Conservation (phyloP, 1,140 invertebrate genomes). For the Solen grandis region DNA sequence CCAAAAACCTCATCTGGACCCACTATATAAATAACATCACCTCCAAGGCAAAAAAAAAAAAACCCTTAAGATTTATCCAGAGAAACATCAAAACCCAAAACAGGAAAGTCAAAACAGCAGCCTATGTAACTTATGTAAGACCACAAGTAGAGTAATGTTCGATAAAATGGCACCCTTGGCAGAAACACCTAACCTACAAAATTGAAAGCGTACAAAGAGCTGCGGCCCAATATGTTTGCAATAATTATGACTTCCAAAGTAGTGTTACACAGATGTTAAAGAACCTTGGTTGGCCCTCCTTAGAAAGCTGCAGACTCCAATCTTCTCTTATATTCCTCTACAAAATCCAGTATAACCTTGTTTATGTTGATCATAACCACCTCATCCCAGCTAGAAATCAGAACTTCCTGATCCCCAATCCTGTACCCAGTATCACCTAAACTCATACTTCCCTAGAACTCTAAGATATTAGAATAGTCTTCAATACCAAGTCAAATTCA, state of each 20-base stretch:
- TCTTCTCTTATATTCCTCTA: too few relatives aligned
- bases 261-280: constrained; percentile 16
- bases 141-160: background rate
- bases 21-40: constrained; percentile 10
- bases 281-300: background rate
- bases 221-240: constrained; percentile 29
- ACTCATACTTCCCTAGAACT: too few relatives aligned
- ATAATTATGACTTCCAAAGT: constrained; percentile 13
- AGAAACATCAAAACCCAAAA: constrained; percentile 8
- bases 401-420: too few relatives aligned
- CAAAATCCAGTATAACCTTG: too few relatives aligned
- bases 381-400: too few relatives aligned
- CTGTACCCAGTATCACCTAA: too few relatives aligned
- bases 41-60: constrained; percentile 17
- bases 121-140: background rate
- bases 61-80: background rate
- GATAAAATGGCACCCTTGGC: background rate
- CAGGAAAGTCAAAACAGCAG: background rate
- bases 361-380: too few relatives aligned
- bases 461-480: too few relatives aligned
- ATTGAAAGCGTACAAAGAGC: too few relatives aligned
- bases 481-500: too few relatives aligned
- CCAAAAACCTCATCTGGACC: constrained; percentile 10
- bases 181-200: background rate
- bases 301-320: too few relatives aligned